Conservation (phyloP, 2,113 vertebrate species). For the Alligator sinensis region DNA sequence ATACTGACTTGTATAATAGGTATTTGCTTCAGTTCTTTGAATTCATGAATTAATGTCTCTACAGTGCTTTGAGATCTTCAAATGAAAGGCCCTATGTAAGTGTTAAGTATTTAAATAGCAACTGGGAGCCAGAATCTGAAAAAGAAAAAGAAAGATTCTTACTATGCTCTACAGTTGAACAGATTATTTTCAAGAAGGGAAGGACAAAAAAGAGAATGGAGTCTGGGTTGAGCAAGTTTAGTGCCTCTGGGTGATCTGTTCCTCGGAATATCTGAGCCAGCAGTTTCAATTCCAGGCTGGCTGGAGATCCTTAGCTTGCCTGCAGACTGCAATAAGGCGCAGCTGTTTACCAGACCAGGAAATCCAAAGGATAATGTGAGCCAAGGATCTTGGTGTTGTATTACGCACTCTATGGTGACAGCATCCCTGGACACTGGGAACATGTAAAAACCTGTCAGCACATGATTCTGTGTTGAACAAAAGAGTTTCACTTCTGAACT, state of each 20-base stretch:
- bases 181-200: not conserved
- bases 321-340: conserved; percentile 15
- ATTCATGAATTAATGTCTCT: not conserved
- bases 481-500: conserved; percentile 48
- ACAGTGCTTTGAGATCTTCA: not conserved
- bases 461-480: not conserved
- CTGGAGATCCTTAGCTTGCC: not conserved
- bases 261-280: not conserved
- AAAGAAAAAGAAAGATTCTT: not conserved
- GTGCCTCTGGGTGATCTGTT: not conserved
- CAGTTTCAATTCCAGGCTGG: not conserved
- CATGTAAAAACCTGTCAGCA: conserved; percentile 39
- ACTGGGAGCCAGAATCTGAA: not conserved
- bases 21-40: not conserved
- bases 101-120: not conserved
- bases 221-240: not conserved
- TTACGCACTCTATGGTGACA: conserved; percentile 31
- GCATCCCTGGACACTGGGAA: not conserved
- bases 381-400: conserved; percentile 37
- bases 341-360: conserved; percentile 18
- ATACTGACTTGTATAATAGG: not conserved
- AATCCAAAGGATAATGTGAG: conserved; percentile 4
- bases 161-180: not conserved
- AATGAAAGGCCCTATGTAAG: not conserved
- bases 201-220: not conserved